Evolutionary conservation across 2,888 invertebrate genomes (phyloP).

Genomic region (Orchesellides sinensis): DNA sequence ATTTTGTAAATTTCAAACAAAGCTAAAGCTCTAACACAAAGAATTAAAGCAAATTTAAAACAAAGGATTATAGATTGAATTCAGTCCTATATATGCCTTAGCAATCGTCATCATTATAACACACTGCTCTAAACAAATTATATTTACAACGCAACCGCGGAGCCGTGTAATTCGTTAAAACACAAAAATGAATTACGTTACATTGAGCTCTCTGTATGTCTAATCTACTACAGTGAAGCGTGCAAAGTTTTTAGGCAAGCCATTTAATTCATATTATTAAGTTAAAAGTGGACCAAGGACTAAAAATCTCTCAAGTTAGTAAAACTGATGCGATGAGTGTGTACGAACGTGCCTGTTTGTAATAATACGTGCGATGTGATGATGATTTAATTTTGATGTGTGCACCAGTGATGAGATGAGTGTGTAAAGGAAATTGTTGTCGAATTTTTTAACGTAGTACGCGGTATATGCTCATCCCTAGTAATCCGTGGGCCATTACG

Average conservation of each 20-base stretch:
- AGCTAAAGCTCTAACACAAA: neutral
- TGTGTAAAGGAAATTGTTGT: slow-evolving; percentile 37
- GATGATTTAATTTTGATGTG: slow-evolving; percentile 51
- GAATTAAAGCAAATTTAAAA: slow-evolving; percentile 15
- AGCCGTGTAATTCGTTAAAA: too few species aligned
- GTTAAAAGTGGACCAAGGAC: slow-evolving; percentile 62
- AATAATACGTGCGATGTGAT: too few species aligned
- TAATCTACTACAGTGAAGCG: neutral
- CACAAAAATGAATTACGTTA: too few species aligned
- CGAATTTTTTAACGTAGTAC: too few species aligned
- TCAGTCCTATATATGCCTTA: neutral
- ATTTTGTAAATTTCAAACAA: neutral
- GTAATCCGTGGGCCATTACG: neutral
- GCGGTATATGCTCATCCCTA: slow-evolving; percentile 39
- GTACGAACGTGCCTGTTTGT: too few species aligned
- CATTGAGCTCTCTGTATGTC: too few species aligned
- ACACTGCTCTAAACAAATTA: neutral
- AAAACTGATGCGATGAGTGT: neutral
- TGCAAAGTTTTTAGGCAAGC: neutral
- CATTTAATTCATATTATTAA: slow-evolving; percentile 21
- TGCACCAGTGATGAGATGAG: slow-evolving; percentile 27
- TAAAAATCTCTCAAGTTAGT: slow-evolving; percentile 13
- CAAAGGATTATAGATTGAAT: neutral
- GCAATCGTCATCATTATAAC: neutral
- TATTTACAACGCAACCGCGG: neutral